Evolutionary conservation across 2,888 invertebrate genomes (phyloP), one percentile per base, ranked within the genome.

Genomic region (Synergus gifuensis): DNA sequence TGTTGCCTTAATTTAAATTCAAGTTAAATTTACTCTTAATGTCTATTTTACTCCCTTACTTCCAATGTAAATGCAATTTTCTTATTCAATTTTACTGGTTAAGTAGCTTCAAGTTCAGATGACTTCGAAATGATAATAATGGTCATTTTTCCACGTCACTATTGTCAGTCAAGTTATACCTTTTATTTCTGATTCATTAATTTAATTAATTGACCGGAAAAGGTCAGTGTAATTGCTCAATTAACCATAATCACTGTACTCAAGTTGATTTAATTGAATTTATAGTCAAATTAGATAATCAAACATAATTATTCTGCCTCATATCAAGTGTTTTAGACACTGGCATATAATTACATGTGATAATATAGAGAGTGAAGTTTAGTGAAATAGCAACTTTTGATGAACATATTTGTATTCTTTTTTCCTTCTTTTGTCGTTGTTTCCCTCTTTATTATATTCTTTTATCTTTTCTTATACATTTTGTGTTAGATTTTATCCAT

Each of bases 1-100:
- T 64, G 54, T 66, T 54, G 40, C 18, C 44, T 78, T 63, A 28
- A 62, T 66, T 77, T 46, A 9, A 54, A 42, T 49, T 66, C 42
- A 22, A 18, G 40, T 66, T 77, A 18, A 64, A 54, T 77, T 66
- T 78, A 73, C 77, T 81, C 79, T 28, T 76, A 62, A 83, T 78
- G 79, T 83, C 82, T 83, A 84, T 82, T 81, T 84, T 81, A 84
- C 78, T 78, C 80, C 76, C 69, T 58, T 58, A 11, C 36, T 40
- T 54, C 11, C 7, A 73, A 54, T 73, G 73, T 18, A 49, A 36
- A 73, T 73, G 40, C 54, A 54, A 58, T 54, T 54, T 58, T 73
- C 22, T 4, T 18, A n/a, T 69, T 28, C n/a, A 58, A 16, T 28
- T 40, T 40, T 73, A 73, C 16, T 9, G 18, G 28, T 73, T n/a